These are phyloP conservation scores for Neolamprologus devosi DNA, from an alignment of 2,113 vertebrate genomes.

Conservation along the genomic window DNA sequence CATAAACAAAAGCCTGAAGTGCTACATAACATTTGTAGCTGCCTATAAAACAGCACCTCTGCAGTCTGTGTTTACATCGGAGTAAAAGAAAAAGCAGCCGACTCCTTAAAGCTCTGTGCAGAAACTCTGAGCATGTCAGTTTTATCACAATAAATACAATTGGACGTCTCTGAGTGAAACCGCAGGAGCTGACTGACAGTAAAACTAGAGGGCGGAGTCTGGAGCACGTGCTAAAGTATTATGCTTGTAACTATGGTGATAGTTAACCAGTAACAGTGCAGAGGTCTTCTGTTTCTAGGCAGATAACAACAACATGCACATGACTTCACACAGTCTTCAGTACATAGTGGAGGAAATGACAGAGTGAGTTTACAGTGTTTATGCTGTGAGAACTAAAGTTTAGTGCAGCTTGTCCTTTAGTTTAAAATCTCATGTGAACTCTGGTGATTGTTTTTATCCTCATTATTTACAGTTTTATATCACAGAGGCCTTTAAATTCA, in stretches of 20 bases:
- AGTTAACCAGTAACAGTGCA: neutral
- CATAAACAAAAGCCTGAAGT: neutral
- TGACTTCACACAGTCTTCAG: neutral
- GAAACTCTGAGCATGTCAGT: neutral
- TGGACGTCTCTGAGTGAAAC: neutral
- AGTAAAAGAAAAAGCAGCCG: neutral
- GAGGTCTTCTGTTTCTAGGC: neutral
- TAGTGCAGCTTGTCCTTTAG: neutral
- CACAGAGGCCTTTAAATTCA: neutral
- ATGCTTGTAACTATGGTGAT: neutral
- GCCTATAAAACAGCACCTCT: neutral
- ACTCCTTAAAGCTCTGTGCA: neutral
- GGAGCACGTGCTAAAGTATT: rapidly evolving
- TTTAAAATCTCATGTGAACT: neutral
- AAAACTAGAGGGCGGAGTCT: neutral
- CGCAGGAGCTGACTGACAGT: neutral
- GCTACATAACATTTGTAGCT: neutral
- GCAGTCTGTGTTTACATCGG: neutral
- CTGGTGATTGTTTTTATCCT: neutral
- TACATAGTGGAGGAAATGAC: neutral
- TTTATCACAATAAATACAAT: neutral
- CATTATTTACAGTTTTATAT: neutral
- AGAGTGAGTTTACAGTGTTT: neutral
- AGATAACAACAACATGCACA: neutral
- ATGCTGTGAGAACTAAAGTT: neutral